A percentile compares a stretch with the other conserved stretches of the same genome.
Evolutionary conservation across 1,140 invertebrate genomes (phyloP).

Genomic region (Drosophila hydei): DNA sequence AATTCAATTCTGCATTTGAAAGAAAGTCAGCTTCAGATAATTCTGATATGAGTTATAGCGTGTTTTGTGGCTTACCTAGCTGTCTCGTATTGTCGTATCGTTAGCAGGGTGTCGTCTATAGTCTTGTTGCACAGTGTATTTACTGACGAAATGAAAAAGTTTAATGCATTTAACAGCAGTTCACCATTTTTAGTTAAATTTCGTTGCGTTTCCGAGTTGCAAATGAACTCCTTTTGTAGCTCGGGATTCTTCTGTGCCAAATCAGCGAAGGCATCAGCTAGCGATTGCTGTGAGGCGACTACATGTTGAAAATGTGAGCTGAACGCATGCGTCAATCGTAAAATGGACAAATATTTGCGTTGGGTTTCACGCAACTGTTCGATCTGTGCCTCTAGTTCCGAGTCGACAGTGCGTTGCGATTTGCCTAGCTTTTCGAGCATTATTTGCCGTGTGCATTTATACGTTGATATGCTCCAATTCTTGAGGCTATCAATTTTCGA

Average conservation of each 20-base stretch:
- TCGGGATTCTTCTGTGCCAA: conserved; percentile 97
- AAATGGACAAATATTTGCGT: conserved; percentile 94
- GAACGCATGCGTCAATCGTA: conserved; percentile 92
- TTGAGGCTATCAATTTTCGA: conserved; percentile 95
- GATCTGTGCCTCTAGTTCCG: conserved; percentile 96
- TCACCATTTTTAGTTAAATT: conserved; percentile 97
- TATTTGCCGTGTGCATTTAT: conserved; percentile 97
- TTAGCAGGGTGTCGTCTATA: conserved; percentile 97
- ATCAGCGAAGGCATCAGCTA: conserved; percentile 92
- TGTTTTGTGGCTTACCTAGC: conserved; percentile 88
- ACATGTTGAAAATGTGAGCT: conserved; percentile 95
- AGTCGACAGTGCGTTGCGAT: conserved; percentile 91
- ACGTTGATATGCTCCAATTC: conserved; percentile 98
- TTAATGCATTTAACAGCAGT: conserved; percentile 94
- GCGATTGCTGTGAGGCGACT: conserved; percentile 90
- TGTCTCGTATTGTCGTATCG: conserved; percentile 96
- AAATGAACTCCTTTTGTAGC: conserved; percentile 96
- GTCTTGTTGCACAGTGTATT: conserved; percentile 98
- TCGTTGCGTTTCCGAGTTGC: conserved; percentile 97
- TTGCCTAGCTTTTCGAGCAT: conserved; percentile 98
- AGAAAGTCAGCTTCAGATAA: not conserved
- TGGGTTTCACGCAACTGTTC: conserved; percentile 96
- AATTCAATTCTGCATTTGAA: conserved; percentile 92
- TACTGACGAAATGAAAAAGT: conserved; percentile 98
- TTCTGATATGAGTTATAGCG: not conserved